A percentile compares a stretch with the other conserved stretches of the same genome.
These are phyloP conservation scores for Ichneumoninae sp. DNA, from an alignment of 2,888 invertebrate genomes.

Conservation along the genomic window DNA sequence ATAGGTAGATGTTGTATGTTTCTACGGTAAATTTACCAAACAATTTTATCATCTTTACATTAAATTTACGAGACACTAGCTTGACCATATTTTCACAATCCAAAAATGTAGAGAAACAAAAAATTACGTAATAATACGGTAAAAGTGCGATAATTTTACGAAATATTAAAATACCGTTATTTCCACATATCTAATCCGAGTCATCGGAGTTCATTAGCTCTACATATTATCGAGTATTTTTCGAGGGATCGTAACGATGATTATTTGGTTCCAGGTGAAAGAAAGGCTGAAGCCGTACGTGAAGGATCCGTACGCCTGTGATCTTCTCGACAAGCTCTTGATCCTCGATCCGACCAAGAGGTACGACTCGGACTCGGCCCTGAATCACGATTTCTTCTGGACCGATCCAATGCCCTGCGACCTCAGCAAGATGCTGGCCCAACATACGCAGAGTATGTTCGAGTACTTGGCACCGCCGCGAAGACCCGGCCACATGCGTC, in stretches of 20 bases:
- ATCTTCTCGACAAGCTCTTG: constrained; percentile 95
- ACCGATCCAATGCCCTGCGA: constrained; percentile 98
- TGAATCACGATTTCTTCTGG: constrained; percentile 99
- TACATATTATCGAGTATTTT: neutral
- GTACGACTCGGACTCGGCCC: constrained; percentile 94
- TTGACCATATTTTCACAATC: neutral
- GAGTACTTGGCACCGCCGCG: constrained; percentile 94
- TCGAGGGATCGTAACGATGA: neutral
- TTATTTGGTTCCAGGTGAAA: constrained; percentile 86
- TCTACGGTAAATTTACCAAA: too few species aligned
- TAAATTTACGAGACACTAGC: too few species aligned
- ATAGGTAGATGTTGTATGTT: too few species aligned
- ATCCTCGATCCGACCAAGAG: constrained; percentile 96
- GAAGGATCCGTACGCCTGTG: constrained; percentile 96
- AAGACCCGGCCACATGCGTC: constrained; percentile 89
- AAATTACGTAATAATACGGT: neutral
- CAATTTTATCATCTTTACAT: too few species aligned
- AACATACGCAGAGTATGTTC: constrained; percentile 97
- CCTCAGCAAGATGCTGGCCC: constrained; percentile 95
- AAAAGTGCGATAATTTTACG: too few species aligned
- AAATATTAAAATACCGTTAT: too few species aligned
- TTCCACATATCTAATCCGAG: too few species aligned
- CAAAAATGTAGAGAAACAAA: too few species aligned
- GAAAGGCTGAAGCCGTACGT: constrained; percentile 95
- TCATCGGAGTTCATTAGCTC: neutral